Percentiles rank a stretch among this genome's conserved stretches.
Evolutionary conservation across 2,113 vertebrate genomes (phyloP).

Genomic region (Oriolus oriolus): DNA sequence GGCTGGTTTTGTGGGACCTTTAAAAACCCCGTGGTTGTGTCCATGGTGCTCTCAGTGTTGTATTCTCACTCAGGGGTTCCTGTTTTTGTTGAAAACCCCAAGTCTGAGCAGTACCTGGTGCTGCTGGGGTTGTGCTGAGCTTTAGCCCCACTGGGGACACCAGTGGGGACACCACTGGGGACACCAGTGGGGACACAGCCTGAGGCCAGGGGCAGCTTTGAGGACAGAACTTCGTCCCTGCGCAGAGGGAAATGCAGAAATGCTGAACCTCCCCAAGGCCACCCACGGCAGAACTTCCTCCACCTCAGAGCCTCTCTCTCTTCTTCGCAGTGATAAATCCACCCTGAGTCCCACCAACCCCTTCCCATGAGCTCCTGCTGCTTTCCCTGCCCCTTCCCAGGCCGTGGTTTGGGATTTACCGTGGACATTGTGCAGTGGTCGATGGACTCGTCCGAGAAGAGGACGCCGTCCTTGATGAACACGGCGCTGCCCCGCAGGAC

Average conservation of each 20-base stretch:
- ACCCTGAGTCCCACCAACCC: neutral
- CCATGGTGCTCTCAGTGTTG: neutral
- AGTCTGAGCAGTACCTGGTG: neutral
- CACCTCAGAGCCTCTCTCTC: neutral
- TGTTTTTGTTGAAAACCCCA: neutral
- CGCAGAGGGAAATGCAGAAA: neutral
- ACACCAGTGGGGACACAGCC: neutral
- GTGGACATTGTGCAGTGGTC: conserved; percentile 85
- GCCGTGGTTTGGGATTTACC: conserved; percentile 49
- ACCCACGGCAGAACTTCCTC: neutral
- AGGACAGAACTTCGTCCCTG: neutral
- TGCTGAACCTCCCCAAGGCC: neutral
- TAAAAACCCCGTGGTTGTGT: neutral
- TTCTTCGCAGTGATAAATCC: neutral
- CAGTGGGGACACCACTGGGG: neutral
- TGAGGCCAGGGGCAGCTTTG: neutral
- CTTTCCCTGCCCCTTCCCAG: neutral
- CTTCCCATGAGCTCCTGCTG: accelerated
- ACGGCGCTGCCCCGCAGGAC: conserved; percentile 79
- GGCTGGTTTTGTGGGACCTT: neutral
- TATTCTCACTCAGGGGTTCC: neutral
- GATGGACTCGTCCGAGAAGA: conserved; percentile 78
- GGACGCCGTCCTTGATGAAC: conserved; percentile 80
- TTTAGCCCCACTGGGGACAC: neutral
- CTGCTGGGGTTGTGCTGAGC: neutral